Conservation (phyloP, 2,797 vertebrate genomes). For the Darevskia nairensis region DNA sequence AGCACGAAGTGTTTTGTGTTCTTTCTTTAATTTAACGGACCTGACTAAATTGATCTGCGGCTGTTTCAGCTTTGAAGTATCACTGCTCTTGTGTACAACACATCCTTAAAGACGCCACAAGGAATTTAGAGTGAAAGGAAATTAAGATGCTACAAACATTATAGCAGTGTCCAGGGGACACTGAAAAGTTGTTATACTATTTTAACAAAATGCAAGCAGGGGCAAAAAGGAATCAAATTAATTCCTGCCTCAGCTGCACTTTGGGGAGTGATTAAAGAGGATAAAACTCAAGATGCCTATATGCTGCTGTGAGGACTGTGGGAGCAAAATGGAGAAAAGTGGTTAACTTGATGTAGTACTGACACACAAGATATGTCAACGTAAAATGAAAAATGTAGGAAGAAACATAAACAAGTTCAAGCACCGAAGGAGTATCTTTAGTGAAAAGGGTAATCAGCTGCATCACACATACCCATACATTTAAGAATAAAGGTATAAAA, state of each 20-base stretch:
- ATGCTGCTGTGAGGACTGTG: not conserved
- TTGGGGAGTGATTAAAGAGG: not conserved
- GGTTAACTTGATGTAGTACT: not conserved
- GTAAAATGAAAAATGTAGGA: not conserved
- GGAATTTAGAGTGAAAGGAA: slow-evolving; percentile 55
- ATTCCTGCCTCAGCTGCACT: slow-evolving; percentile 32
- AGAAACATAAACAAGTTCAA: not conserved
- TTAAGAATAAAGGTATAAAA: not conserved
- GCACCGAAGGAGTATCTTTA: not conserved
- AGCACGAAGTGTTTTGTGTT: not conserved
- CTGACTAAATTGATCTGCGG: slow-evolving; percentile 38
- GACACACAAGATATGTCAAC: not conserved
- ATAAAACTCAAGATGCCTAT: slow-evolving; percentile 9
- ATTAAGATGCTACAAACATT: slow-evolving; percentile 50
- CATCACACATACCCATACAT: not conserved
- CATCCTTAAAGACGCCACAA: slow-evolving; percentile 51
- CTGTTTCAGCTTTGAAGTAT: slow-evolving; percentile 56
- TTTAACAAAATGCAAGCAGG: slow-evolving; percentile 50
- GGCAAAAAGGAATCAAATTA: slow-evolving; percentile 42
- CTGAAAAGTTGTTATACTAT: not conserved
- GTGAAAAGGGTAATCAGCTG: too few relatives aligned
- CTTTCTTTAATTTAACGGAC: slow-evolving; percentile 42
- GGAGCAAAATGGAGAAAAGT: not conserved
- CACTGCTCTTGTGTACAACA: slow-evolving; percentile 31
- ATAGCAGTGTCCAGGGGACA: slow-evolving; percentile 34